Evolutionary conservation across 2,888 invertebrate species (phyloP), one percentile per base, ranked within the genome.

Genomic region (Sminthurides aquaticus): DNA sequence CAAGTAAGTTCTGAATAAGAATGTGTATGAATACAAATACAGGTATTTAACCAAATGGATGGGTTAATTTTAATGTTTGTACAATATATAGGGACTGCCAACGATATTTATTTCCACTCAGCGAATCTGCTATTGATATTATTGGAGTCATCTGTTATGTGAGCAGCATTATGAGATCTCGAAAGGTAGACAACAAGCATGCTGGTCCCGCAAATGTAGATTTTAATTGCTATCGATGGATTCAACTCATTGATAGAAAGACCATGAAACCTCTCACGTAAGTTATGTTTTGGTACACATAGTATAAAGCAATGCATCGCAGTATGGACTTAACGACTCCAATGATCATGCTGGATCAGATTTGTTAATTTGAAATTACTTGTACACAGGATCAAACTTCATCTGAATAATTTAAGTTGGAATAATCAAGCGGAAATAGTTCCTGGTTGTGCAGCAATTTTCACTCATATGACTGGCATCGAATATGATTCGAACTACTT

Each of bases 161-260:
- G 15, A 48, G 59, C 2, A 11, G 59, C 2, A 48, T 59, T 20
- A 34, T 34, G 43, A 5, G 43, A 34, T 5, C 43, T 11, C 43
- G 43, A 11, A 34, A 34, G 15, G 15, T 11, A 34, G 15, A 15
- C 5, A 34, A 5, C 5, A 15, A 34, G 5, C 43, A 11, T 34
- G 15, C 43, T 11, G 43, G 43, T 15, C 5, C 5, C 43, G 43
- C 5, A 27, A 28, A 57, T 15, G 11, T n/a, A 27, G 27, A 57
- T 24, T 59, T 43, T 25, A 18, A 15, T 2, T 59, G 59, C 25
- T 59, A 22, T 26, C 59, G 59, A 48, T 59, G 59, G 59, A 59
- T 59, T 2, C 59, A 59, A 49, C 15, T 59, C 15, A 26, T 48
- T 15, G 59, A 59, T 48, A 5, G 18, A 18, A 11, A 24, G 1